A percentile compares a stretch with the other conserved stretches of the same genome.
Evolutionary conservation across 2,113 vertebrate genomes (phyloP).

Genomic region (Marmota flaviventris): DNA sequence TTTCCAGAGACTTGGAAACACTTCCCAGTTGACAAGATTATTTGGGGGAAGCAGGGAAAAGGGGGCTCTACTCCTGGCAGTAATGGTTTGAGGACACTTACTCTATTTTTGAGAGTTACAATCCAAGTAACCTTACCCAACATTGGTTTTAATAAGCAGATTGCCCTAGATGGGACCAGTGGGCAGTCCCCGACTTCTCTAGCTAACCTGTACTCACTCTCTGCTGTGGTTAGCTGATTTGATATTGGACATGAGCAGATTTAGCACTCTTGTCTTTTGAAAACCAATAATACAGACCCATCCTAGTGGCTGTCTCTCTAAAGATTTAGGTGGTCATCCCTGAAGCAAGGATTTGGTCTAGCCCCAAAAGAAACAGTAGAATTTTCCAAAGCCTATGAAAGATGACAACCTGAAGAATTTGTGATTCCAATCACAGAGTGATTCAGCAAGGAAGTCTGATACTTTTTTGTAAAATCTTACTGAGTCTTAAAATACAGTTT

Average conservation of each 20-base stretch:
- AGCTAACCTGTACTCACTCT: not conserved
- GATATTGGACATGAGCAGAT: not conserved
- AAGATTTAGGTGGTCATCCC: not conserved
- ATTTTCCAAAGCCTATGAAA: slow-evolving; percentile 17
- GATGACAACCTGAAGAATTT: not conserved
- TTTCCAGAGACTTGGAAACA: not conserved
- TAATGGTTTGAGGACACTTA: not conserved
- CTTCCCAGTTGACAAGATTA: not conserved
- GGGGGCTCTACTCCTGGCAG: not conserved
- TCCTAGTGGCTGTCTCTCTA: not conserved
- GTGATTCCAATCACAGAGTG: not conserved
- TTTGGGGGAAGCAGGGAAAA: not conserved
- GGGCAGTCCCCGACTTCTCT: not conserved
- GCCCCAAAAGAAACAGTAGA: not conserved
- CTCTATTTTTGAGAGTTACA: not conserved
- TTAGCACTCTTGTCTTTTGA: not conserved
- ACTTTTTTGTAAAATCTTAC: not conserved
- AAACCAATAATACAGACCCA: slow-evolving; percentile 26
- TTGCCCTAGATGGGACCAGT: not conserved
- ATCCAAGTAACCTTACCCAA: not conserved
- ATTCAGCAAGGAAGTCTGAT: not conserved
- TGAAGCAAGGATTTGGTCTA: slow-evolving; percentile 1
- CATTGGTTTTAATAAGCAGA: not conserved
- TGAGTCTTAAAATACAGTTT: not conserved
- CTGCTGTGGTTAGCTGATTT: not conserved